Percentiles rank a stretch among this genome's conserved stretches.
phyloP scores from a whole-genome alignment of 2,888 invertebrate species.

The Maniola hyperantus region DNA sequence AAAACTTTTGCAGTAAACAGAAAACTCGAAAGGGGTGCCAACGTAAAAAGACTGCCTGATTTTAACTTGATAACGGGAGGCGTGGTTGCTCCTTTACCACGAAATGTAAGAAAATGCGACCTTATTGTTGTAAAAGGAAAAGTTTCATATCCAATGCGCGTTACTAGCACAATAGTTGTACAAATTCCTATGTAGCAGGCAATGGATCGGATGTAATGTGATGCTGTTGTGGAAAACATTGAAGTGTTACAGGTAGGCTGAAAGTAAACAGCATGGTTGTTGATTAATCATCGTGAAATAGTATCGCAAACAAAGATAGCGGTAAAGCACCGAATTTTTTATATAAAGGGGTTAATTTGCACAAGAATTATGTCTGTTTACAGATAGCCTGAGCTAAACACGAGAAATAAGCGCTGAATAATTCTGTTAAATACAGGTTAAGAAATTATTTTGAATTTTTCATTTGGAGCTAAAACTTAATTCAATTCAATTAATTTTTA shows the following conservation, averaged over 20 bases:
- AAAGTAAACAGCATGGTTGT: conserved; percentile 63
- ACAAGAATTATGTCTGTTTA: conserved; percentile 27
- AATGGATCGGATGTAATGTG: conserved; percentile 21
- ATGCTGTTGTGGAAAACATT: neutral
- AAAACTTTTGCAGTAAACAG: conserved; percentile 45
- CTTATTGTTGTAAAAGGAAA: neutral
- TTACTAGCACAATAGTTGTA: neutral
- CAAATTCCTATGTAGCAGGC: conserved; percentile 29
- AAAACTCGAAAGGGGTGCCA: conserved; percentile 56
- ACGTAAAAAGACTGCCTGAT: conserved; percentile 70
- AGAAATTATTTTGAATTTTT: too few relatives aligned
- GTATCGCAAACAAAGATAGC: conserved; percentile 51
- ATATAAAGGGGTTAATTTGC: conserved; percentile 58
- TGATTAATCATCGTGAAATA: conserved; percentile 72
- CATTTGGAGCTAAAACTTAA: too few relatives aligned
- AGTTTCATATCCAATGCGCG: conserved; percentile 24
- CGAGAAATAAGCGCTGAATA: neutral
- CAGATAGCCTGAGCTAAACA: conserved; percentile 13
- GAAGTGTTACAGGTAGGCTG: conserved; percentile 50
- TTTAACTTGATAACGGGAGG: conserved; percentile 67
- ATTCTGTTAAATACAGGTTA: too few relatives aligned
- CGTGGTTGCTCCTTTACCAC: conserved; percentile 43
- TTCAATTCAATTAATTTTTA: too few relatives aligned
- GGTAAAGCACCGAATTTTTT: conserved; percentile 43
- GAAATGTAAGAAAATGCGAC: conserved; percentile 13